These are phyloP conservation scores for Phymatocera aterrima DNA, from an alignment of 2,888 invertebrate genomes.

Conservation along the genomic window DNA sequence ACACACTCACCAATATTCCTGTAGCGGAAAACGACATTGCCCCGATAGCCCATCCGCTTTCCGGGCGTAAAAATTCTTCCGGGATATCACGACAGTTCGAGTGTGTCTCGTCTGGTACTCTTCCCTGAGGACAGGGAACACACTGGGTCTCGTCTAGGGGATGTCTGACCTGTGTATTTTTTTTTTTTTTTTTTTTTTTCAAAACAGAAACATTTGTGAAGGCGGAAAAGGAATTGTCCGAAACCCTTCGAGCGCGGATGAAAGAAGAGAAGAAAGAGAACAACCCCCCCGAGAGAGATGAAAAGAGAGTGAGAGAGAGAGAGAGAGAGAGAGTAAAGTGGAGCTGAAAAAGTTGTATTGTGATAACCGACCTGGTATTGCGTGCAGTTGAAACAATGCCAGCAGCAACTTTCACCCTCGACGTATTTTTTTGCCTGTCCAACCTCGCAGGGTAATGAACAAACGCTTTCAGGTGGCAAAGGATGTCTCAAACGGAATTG, in stretches of 20 bases:
- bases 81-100: constrained; percentile 86
- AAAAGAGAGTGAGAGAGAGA: not conserved
- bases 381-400: constrained; percentile 95
- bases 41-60: constrained; percentile 94
- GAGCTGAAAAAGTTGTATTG: not conserved
- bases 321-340: not conserved
- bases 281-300: no score
- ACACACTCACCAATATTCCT: constrained; percentile 89
- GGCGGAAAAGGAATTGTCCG: not conserved
- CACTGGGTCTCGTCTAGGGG: constrained; percentile 90
- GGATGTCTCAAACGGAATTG: constrained; percentile 89
- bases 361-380: constrained; percentile 85
- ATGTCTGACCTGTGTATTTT: constrained; percentile 89
- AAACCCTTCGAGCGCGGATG: not conserved
- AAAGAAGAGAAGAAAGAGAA: no score
- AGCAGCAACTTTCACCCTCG: constrained; percentile 95
- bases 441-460: constrained; percentile 90
- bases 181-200: no score
- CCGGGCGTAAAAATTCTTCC: constrained; percentile 87
- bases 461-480: constrained; percentile 91
- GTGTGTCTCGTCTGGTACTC: constrained; percentile 87
- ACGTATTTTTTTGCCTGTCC: constrained; percentile 95
- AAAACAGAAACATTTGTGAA: not conserved
- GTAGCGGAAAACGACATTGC: constrained; percentile 93
- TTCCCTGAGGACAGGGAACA: constrained; percentile 88